Evolutionary conservation across 1,140 invertebrate species (phyloP).

Genomic region (Drosophila melanogaster): DNA sequence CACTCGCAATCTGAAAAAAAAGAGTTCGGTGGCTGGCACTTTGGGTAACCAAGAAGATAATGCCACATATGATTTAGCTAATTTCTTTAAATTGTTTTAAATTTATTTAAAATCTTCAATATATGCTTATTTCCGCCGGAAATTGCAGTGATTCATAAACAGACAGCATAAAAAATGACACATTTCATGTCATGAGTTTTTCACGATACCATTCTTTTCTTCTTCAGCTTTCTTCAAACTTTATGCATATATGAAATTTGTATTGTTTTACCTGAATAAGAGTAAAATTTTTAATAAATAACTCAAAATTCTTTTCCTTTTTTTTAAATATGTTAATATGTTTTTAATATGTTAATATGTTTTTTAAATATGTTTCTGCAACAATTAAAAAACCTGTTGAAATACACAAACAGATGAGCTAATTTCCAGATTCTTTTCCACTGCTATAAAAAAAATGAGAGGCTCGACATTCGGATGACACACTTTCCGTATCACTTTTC

Average conservation of each 20-base stretch:
- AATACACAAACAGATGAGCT: no score
- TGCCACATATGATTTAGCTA: neutral
- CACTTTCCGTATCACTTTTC: constrained; percentile 47
- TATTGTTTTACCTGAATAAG: no score
- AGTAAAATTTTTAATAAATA: no score
- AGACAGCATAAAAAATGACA: no score
- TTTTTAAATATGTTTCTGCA: no score
- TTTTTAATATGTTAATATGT: no score
- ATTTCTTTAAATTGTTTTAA: neutral
- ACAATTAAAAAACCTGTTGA: no score
- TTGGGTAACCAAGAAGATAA: neutral
- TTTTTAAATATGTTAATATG: no score
- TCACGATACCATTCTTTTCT: neutral
- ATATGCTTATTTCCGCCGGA: neutral
- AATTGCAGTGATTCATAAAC: neutral
- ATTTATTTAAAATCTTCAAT: no score
- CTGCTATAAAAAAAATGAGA: constrained; percentile 24
- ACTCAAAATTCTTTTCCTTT: no score
- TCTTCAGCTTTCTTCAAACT: neutral
- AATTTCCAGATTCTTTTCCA: neutral
- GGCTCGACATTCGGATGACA: constrained; percentile 60
- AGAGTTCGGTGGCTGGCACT: neutral
- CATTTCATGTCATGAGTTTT: neutral
- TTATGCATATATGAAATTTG: neutral
- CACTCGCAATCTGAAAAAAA: constrained; percentile 3